Evolutionary conservation across 1,140 invertebrate genomes (phyloP).

Genomic region (Prorops nasuta): DNA sequence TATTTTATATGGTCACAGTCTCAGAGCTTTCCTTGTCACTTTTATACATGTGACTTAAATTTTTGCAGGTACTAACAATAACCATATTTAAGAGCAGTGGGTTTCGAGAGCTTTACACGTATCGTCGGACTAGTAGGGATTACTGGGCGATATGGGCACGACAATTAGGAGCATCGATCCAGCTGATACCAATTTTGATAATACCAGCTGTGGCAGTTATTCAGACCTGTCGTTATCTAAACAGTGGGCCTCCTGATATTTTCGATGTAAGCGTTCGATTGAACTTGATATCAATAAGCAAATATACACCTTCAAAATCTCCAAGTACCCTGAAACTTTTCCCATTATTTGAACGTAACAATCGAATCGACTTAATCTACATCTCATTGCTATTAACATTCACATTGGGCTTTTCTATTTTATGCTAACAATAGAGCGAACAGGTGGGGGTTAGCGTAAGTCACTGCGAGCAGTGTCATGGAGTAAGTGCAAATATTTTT

Average conservation of each 20-base stretch:
- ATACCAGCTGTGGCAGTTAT: conserved; percentile 76
- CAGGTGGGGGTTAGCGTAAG: conserved; percentile 49
- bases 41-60: conserved; percentile 11
- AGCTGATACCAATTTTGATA: conserved; percentile 73
- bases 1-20: neutral
- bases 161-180: conserved; percentile 75
- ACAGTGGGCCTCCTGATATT: conserved; percentile 79
- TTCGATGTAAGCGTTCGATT: conserved; percentile 70
- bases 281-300: conserved; percentile 1
- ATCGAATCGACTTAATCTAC: no score
- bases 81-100: conserved; percentile 74
- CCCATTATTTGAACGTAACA: no score
- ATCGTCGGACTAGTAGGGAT: conserved; percentile 56
- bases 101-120: conserved; percentile 72
- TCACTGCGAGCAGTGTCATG: conserved; percentile 53
- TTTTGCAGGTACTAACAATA: conserved; percentile 69
- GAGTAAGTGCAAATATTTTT: conserved; percentile 55
- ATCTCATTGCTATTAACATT: neutral
- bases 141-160: conserved; percentile 77
- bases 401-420: conserved; percentile 27
- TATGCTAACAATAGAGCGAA: conserved; percentile 46
- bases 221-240: conserved; percentile 80
- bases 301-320: no score
- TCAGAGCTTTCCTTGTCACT: neutral
- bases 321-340: no score